phyloP scores from a whole-genome alignment of 2,797 vertebrate species.

The Melanitta fusca region DNA sequence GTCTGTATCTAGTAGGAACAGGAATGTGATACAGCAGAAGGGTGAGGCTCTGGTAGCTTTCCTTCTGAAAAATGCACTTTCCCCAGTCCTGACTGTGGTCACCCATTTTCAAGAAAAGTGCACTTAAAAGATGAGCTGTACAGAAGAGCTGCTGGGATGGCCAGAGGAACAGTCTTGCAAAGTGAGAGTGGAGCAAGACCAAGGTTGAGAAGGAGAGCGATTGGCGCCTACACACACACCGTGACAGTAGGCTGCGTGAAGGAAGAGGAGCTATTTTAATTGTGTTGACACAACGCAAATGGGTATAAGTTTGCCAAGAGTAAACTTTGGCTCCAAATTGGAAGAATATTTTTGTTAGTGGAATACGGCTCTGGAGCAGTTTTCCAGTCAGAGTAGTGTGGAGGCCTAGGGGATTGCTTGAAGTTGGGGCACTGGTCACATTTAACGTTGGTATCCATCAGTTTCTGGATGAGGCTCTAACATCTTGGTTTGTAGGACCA shows the following conservation, averaged over 20 bases:
- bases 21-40: not conserved
- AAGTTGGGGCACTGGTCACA: not conserved
- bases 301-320: not conserved
- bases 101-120: not conserved
- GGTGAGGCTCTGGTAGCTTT: not conserved
- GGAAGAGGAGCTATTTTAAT: not conserved
- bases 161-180: not conserved
- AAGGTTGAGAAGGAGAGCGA: not conserved
- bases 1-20: not conserved
- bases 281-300: not conserved
- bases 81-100: not conserved
- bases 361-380: not conserved
- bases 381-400: rapidly evolving
- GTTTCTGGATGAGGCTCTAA: no score
- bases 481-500: not conserved
- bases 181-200: not conserved
- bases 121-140: not conserved
- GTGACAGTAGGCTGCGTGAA: not conserved
- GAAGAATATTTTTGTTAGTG: not conserved
- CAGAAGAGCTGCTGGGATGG: not conserved
- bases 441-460: not conserved
- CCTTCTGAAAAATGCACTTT: not conserved
- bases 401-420: not conserved
- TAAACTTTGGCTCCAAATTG: not conserved
- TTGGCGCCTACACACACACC: not conserved